Evolutionary conservation across 2,888 invertebrate genomes (phyloP).

Genomic region (Idaea biselata): DNA sequence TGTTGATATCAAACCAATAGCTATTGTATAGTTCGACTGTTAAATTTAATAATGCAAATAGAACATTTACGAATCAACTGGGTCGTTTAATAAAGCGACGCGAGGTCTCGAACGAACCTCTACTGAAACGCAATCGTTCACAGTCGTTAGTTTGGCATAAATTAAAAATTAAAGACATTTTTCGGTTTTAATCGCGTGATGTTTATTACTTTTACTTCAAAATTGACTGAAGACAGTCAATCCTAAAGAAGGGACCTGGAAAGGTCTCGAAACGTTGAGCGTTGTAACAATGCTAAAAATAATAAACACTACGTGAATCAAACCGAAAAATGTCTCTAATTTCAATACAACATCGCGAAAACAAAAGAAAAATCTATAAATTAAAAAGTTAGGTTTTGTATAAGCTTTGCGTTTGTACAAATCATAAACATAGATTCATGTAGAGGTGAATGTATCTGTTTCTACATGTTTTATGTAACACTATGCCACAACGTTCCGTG

Average conservation of each 20-base stretch:
- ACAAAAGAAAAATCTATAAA: too few relatives aligned
- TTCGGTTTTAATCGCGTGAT: too few relatives aligned
- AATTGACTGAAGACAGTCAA: too few relatives aligned
- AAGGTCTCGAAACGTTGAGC: too few relatives aligned
- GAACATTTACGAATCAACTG: slow-evolving; percentile 17
- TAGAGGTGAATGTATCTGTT: neutral
- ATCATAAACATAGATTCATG: neutral
- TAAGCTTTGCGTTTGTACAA: neutral
- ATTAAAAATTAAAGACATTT: too few relatives aligned
- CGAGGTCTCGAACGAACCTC: neutral
- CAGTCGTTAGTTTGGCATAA: neutral
- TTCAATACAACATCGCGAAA: too few relatives aligned
- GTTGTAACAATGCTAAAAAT: too few relatives aligned
- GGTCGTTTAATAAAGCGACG: slow-evolving; percentile 5
- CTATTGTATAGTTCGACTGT: slow-evolving; percentile 15
- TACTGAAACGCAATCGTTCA: neutral
- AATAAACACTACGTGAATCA: too few relatives aligned
- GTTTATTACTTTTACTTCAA: too few relatives aligned
- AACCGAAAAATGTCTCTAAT: too few relatives aligned
- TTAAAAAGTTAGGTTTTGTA: neutral
- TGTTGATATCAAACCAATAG: slow-evolving; percentile 31
- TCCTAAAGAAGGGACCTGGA: too few relatives aligned
- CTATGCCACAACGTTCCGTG: neutral
- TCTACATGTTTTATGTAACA: neutral
- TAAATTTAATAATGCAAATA: slow-evolving; percentile 18